These are phyloP conservation scores for Anguilla japonica DNA, from an alignment of 2,113 vertebrate genomes.

Conservation along the genomic window DNA sequence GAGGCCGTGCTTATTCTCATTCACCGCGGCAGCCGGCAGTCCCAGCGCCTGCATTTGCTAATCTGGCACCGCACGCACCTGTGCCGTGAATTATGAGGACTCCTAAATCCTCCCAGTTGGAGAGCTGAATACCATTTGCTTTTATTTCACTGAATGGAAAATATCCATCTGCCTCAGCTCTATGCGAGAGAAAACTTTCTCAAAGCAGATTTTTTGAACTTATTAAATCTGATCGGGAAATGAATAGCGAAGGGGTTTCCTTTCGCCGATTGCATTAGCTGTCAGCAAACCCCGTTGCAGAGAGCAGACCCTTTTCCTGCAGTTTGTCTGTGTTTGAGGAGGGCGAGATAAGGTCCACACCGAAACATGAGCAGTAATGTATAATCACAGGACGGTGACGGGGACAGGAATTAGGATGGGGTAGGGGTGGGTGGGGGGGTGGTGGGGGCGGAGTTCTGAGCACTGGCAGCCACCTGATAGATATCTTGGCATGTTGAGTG, in stretches of 20 bases:
- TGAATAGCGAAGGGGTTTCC: too few species aligned
- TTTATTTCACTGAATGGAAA: constrained; percentile 10
- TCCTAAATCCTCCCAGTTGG: constrained; percentile 34
- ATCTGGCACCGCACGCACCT: constrained; percentile 29
- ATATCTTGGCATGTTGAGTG: constrained; percentile 72
- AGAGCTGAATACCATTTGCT: constrained; percentile 25
- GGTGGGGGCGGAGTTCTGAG: background rate
- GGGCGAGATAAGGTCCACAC: too few species aligned
- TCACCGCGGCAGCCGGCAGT: constrained; percentile 21
- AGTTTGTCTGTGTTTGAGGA: background rate
- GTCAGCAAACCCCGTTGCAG: too few species aligned
- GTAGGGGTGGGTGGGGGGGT: background rate
- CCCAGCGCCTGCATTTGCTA: constrained; percentile 35
- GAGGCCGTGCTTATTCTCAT: constrained; percentile 28
- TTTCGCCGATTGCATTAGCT: too few species aligned
- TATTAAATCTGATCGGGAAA: background rate
- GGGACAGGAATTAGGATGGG: background rate
- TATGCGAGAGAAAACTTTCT: constrained; percentile 11
- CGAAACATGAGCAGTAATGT: too few species aligned
- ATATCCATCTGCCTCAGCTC: constrained; percentile 18
- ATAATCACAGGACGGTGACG: background rate
- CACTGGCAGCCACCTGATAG: constrained; percentile 62
- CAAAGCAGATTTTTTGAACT: background rate
- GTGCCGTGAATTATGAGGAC: constrained; percentile 39
- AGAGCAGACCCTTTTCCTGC: background rate